Evolutionary conservation across 2,888 invertebrate genomes (phyloP).

Genomic region (Drymonia ruficornis): DNA sequence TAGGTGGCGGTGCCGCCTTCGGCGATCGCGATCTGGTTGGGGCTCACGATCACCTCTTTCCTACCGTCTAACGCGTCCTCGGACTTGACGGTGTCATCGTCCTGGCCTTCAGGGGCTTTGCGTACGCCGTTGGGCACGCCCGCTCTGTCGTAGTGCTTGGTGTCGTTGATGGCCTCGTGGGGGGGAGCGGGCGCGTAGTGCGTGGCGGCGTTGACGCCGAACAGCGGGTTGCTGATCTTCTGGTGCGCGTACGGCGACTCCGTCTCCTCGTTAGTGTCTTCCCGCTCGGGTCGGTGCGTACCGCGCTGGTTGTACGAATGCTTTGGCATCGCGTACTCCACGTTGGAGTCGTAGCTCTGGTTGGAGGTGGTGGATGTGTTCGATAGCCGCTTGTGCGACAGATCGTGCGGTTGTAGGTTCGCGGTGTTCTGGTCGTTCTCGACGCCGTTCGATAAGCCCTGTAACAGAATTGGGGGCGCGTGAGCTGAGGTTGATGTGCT

Average conservation of each 20-base stretch:
- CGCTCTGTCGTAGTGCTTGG: conserved; percentile 62
- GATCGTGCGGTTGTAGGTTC: conserved; percentile 63
- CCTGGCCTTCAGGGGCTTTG: conserved; percentile 92
- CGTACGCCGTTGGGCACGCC: conserved; percentile 82
- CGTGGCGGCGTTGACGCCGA: conserved; percentile 79
- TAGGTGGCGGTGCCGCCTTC: conserved; percentile 84
- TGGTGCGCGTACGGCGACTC: conserved; percentile 58
- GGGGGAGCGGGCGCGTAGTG: conserved; percentile 69
- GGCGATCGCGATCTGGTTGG: conserved; percentile 77
- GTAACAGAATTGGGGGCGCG: conserved; percentile 36
- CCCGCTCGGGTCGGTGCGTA: conserved; percentile 47
- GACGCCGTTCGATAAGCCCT: conserved; percentile 79
- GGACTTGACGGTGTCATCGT: conserved; percentile 88
- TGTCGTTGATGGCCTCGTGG: conserved; percentile 51
- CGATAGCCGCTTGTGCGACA: conserved; percentile 73
- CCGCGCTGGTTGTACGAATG: conserved; percentile 63
- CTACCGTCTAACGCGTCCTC: conserved; percentile 86
- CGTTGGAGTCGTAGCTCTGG: conserved; percentile 76
- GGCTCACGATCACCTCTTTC: conserved; percentile 77
- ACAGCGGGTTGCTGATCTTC: conserved; percentile 74
- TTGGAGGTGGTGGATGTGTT: conserved; percentile 76
- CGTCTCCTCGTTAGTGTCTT: conserved; percentile 50
- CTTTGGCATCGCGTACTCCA: conserved; percentile 73
- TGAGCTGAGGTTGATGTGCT: not conserved
- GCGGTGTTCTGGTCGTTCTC: conserved; percentile 78